Base-by-base conservation (phyloP, 2,113 vertebrate species). In the Coracopsis vasa region DNA sequence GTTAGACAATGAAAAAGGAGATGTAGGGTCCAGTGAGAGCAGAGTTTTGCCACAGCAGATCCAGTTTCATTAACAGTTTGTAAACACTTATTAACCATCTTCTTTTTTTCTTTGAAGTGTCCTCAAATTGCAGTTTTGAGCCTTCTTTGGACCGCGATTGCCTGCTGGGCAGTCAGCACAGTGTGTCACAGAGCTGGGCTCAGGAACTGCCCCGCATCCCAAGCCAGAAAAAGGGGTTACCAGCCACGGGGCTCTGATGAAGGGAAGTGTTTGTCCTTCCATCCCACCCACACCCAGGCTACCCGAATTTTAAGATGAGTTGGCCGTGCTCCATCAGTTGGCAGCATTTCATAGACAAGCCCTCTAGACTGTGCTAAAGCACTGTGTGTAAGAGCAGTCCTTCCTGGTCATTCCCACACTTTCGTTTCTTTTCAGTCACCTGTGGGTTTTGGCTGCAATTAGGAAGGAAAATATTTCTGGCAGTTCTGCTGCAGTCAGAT, bases 381-480 rank as follows among this genome's bases (percentile, higher is more conserved):
- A 10, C 81, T 44, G 33, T 72, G 48, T 6, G 1, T 67, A 42
- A 65, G 56, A 65, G 23, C 29, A 60, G 53, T 21, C n/a, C 69
- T 94, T 89, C 95, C 95, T 72, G 94, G 74, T 86, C 69, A 65
- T 79, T 95, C 90, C 41, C 72, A 74, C 11, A 24, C 73, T 93
- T 97, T 77, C 4, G 0, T 97, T 96, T 96, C 79, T 94, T 96
- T 70, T 81, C 74, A 95, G 94, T 95, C 97, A 98, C 97, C 98
- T 98, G 97, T 96, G 95, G 20, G 37, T 97, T 97, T 97, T 97
- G 97, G 96, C 96, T 95, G 64, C 51, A 69, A 54, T 25, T 70
- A 51, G 72, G 51, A 71, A 79, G 65, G 65, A 70, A 91, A 91
- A 97, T 86, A 47, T 44, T 77, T 53, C 84, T 93, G 94, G 90